Percentiles rank a stretch among this genome's conserved stretches.
Evolutionary conservation across 2,888 invertebrate genomes (phyloP).

Genomic region (Andrena camellia): DNA sequence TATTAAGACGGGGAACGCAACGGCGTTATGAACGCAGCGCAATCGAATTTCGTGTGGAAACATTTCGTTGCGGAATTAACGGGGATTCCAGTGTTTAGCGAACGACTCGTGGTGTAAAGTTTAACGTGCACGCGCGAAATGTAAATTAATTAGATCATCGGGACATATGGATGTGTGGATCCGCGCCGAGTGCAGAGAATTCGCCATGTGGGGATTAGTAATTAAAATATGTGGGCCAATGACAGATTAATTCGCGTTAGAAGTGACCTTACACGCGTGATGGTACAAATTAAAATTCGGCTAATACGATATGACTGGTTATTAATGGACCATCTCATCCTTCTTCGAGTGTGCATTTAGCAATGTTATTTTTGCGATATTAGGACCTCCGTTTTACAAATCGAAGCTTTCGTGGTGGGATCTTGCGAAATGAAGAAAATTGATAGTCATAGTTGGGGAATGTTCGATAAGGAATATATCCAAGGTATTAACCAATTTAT

Average conservation of each 20-base stretch:
- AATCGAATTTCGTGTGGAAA: slow-evolving; percentile 40
- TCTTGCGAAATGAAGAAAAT: too few species aligned
- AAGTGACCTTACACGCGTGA: background rate
- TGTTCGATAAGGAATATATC: too few species aligned
- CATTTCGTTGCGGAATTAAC: slow-evolving; percentile 38
- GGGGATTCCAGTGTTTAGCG: slow-evolving; percentile 39
- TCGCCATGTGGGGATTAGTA: slow-evolving; percentile 13
- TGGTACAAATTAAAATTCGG: background rate
- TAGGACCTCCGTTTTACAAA: too few species aligned
- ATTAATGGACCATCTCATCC: background rate
- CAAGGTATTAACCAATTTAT: too few species aligned
- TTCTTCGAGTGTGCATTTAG: background rate
- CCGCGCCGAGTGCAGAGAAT: slow-evolving; percentile 20
- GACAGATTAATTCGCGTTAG: slow-evolving; percentile 2
- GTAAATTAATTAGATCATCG: slow-evolving; percentile 51
- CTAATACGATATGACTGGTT: background rate
- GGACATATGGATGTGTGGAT: slow-evolving; percentile 23
- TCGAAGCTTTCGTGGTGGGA: too few species aligned
- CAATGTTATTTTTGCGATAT: background rate
- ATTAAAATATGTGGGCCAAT: slow-evolving; percentile 24
- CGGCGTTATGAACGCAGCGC: slow-evolving; percentile 29
- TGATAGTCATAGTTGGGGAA: too few species aligned
- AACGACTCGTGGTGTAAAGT: slow-evolving; percentile 19
- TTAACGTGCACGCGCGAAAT: slow-evolving; percentile 24
- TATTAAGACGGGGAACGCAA: slow-evolving; percentile 11